These are phyloP conservation scores for Coreoperca whiteheadi DNA, from an alignment of 2,113 vertebrate genomes.

Conservation along the genomic window DNA sequence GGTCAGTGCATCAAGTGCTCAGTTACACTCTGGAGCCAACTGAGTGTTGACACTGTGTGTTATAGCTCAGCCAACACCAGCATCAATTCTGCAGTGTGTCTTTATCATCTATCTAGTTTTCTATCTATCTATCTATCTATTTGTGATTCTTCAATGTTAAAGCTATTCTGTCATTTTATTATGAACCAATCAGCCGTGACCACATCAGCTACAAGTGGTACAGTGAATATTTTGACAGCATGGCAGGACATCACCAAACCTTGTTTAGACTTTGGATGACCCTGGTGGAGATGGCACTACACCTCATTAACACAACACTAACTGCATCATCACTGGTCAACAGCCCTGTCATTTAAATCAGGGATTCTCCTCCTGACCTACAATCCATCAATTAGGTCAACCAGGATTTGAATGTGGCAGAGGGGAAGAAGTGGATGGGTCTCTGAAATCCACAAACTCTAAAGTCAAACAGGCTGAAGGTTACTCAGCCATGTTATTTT, in stretches of 20 bases:
- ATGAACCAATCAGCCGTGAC: not conserved
- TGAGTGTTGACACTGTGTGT: slow-evolving; percentile 19
- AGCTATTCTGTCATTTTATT: not conserved
- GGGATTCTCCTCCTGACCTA: slow-evolving; percentile 52
- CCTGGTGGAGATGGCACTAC: not conserved
- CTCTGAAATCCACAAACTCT: slow-evolving; percentile 27
- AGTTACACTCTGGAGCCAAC: slow-evolving; percentile 25
- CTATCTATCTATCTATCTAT: not conserved
- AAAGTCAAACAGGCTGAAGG: slow-evolving; percentile 28
- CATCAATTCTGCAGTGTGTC: not conserved
- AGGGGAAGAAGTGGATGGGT: not conserved
- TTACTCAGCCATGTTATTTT: slow-evolving; percentile 57
- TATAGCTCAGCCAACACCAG: not conserved
- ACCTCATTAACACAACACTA: not conserved
- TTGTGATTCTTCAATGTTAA: not conserved
- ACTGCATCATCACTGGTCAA: slow-evolving; percentile 1
- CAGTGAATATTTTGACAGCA: not conserved
- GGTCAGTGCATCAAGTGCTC: slow-evolving; percentile 40
- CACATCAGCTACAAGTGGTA: slow-evolving; percentile 5
- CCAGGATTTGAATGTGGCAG: slow-evolving; percentile 15
- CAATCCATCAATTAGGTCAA: not conserved
- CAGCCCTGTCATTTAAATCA: slow-evolving; percentile 1
- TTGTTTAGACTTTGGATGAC: not conserved
- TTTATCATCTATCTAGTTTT: not conserved
- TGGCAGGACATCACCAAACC: not conserved